These are phyloP conservation scores for Sinhomidia bicolor DNA, from an alignment of 2,888 invertebrate species.

Conservation along the genomic window DNA sequence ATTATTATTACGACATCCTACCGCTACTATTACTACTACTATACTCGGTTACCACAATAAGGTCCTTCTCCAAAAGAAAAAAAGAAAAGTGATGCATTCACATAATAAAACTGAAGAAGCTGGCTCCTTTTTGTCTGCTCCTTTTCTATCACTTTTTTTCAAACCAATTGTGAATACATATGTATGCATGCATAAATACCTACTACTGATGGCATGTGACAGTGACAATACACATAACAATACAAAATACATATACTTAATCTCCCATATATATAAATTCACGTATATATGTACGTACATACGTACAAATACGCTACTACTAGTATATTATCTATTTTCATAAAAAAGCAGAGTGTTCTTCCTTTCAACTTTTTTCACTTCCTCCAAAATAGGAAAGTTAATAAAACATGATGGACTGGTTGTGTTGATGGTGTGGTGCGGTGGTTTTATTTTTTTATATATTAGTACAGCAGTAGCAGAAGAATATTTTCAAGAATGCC, in stretches of 20 bases:
- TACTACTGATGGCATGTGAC: no score
- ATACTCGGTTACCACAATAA: slow-evolving; percentile 18
- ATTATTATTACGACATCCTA: slow-evolving; percentile 6
- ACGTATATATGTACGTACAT: background rate
- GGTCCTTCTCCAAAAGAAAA: background rate
- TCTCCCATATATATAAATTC: no score
- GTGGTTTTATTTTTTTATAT: no score
- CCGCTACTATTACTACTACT: background rate
- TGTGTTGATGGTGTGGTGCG: background rate
- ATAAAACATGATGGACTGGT: slow-evolving; percentile 63
- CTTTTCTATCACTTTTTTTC: slow-evolving; percentile 39
- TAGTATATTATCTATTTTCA: background rate
- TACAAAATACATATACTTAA: background rate
- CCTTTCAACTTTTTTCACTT: background rate
- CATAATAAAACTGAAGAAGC: slow-evolving; percentile 19
- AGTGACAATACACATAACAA: background rate
- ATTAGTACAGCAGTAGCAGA: no score
- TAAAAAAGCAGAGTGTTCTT: background rate
- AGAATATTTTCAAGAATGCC: background rate
- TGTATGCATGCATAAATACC: background rate
- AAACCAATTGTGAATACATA: slow-evolving; percentile 7
- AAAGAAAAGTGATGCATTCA: slow-evolving; percentile 2
- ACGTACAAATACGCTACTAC: no score
- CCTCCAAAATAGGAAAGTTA: slow-evolving; percentile 40
- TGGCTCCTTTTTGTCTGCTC: slow-evolving; percentile 33